Base-by-base conservation (phyloP, 2,888 invertebrate genomes). In the Parnassius orleans region DNA sequence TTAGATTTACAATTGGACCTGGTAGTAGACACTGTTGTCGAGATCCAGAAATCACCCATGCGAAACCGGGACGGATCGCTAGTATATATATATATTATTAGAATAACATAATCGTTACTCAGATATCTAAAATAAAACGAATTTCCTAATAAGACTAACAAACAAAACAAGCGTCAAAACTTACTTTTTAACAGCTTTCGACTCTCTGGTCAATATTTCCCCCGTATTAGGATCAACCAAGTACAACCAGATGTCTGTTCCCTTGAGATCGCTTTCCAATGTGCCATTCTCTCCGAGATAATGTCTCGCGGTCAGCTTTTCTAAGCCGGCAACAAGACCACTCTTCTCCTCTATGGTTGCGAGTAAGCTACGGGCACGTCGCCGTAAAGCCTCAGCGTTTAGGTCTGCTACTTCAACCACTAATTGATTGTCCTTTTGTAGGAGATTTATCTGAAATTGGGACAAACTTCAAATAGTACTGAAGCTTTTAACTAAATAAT, bases 191-290 rank as follows among this genome's bases (percentile, higher is more conserved):
- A 98, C 93, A 46, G 93, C 82, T 1, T 93, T 92, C 66, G 95
- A 95, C 69, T 97, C 96, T 54, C 96, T 93, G 0, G 93, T 88
- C 48, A 98, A 83, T 68, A 98, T 95, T 57, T 88, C 90, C 67
- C 96, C 97, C 0, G 94, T 95, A 59, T 90, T 92, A 0, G 97
- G 97, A 85, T 98, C 96, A 2, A 98, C 92, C 0, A 95, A 93
- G 74, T 97, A 97, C 80, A 98, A 94, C 96, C 97, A 97, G 9
- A 97, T 94, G 73, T 98, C 97, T 0, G 97, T 96, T 9, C 96
- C 96, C 9, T 93, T 92, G 0, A 93, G 88, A 78, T 96, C 95
- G 64, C 93, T 94, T 70, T 95, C 95, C 19, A 97, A 81, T 0
- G 96, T 95, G 5, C 95, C 95, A 78, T 97, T 97, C 57, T 93